A percentile compares a stretch with the other conserved stretches of the same genome.
phyloP scores from a whole-genome alignment of 2,113 vertebrate species.

The Eublepharis macularius region DNA sequence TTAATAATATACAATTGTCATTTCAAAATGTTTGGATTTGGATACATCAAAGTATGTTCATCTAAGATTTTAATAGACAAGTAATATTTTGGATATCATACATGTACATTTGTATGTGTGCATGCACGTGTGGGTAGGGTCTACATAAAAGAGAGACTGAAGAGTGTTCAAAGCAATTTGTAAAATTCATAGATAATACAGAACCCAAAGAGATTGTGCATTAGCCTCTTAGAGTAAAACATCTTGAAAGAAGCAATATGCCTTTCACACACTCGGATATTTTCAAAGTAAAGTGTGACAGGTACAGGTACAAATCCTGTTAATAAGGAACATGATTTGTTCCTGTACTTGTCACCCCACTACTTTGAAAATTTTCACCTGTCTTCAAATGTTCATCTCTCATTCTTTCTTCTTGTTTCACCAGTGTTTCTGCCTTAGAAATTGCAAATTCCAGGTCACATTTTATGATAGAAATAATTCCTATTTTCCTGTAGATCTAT shows the following conservation, averaged over 20 bases:
- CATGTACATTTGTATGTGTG: background rate
- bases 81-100: constrained; percentile 8
- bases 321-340: constrained; percentile 71
- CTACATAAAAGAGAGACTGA: constrained; percentile 42
- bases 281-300: constrained; percentile 67
- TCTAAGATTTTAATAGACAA: constrained; percentile 29
- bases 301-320: constrained; percentile 66
- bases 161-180: constrained; percentile 66
- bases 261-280: constrained; percentile 62
- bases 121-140: background rate
- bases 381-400: constrained; percentile 52
- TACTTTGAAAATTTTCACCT: constrained; percentile 64
- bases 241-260: constrained; percentile 46
- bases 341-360: constrained; percentile 53
- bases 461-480: background rate
- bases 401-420: constrained; percentile 40
- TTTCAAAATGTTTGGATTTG: background rate
- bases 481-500: background rate
- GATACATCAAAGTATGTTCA: background rate
- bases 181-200: constrained; percentile 62
- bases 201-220: constrained; percentile 61
- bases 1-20: too few relatives aligned
- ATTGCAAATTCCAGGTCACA: constrained; percentile 4
- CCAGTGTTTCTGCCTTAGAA: constrained; percentile 6
- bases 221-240: constrained; percentile 58